Base-by-base conservation (phyloP, 2,113 vertebrate genomes). In the Leiothrix lutea region DNA sequence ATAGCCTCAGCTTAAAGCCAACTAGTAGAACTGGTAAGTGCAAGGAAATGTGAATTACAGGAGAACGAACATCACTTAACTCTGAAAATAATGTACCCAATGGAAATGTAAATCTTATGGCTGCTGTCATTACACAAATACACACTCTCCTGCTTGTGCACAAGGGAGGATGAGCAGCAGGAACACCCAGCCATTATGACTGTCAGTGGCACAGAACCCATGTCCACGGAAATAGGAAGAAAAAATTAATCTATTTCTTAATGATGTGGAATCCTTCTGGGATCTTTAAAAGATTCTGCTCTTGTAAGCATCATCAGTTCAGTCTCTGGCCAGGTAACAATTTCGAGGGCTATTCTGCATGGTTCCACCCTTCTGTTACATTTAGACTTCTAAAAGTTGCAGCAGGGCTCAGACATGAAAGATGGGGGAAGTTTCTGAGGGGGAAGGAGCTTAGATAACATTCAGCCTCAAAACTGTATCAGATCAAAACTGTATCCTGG, bases 361-460 rank as follows among this genome's bases (percentile, higher is more conserved):
- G 6, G n/a, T 28, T 78, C 20, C 6, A 12, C 7, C 5, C 12
- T 38, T 65, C 45, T 48, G 33, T 73, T 62, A n/a, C 61, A 58
- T 57, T 71, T 58, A 50, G 80, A 20, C 36, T 80, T 38, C 40
- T 65, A 31, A 2, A 86, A 71, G 26, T 23, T 24, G 36, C 44
- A 80, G 48, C 28, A 42, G 44, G 33, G 31, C 13, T 69, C 45
- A 23, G 57, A 70, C 9, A 22, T 42, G 33, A 75, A 83, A 81
- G 40, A n/a, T 0, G 0, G 3, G 31, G 25, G 31, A 8, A 23
- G 14, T 31, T n/a, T 57, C 31, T 18, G 19, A 51, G 2, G 3
- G 3, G 3, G 12, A 58, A 47, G 33, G 8, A 71, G 11, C 31
- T 62, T 62, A 40, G 33, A 18, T 60, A 72, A 80, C 29, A 56